Conservation (phyloP, 2,113 vertebrate species). For the Mesembrinibis cayennensis region DNA sequence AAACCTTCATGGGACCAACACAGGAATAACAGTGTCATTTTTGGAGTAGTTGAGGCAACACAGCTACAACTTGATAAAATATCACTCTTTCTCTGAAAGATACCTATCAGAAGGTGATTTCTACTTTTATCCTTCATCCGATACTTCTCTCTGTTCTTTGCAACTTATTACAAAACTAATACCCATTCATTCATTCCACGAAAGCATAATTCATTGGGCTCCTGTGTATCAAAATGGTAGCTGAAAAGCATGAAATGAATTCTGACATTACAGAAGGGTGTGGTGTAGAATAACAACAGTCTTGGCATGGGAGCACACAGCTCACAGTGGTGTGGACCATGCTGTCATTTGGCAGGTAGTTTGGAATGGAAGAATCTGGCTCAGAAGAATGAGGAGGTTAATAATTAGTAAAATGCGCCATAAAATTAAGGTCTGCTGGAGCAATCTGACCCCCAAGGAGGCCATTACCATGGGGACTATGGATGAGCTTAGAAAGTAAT, state of each 20-base stretch:
- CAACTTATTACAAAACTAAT: not conserved
- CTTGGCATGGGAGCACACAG: not conserved
- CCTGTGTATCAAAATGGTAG: not conserved
- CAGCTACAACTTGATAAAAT: not conserved
- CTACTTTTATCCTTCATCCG: not conserved
- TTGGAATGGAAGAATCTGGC: slow-evolving; percentile 35
- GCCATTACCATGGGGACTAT: slow-evolving; percentile 19
- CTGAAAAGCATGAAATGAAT: slow-evolving; percentile 38
- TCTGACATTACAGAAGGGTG: slow-evolving; percentile 1
- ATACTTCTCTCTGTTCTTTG: not conserved
- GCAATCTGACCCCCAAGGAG: slow-evolving; percentile 37
- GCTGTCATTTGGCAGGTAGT: slow-evolving; percentile 33
- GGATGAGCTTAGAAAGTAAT: slow-evolving; percentile 40
- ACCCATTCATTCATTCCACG: not conserved
- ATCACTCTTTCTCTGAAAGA: not conserved
- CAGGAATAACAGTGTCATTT: not conserved
- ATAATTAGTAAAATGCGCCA: slow-evolving; percentile 58
- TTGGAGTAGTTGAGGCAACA: not conserved
- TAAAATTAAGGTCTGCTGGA: slow-evolving; percentile 51
- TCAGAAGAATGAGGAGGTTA: slow-evolving; percentile 43
- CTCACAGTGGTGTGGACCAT: not conserved
- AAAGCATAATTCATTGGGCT: slow-evolving; percentile 14
- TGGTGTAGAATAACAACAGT: not conserved
- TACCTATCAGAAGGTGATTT: not conserved
- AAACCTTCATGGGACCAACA: not conserved